Base-by-base conservation (phyloP, 2,888 invertebrate species). In the Stegophylla sp. region DNA sequence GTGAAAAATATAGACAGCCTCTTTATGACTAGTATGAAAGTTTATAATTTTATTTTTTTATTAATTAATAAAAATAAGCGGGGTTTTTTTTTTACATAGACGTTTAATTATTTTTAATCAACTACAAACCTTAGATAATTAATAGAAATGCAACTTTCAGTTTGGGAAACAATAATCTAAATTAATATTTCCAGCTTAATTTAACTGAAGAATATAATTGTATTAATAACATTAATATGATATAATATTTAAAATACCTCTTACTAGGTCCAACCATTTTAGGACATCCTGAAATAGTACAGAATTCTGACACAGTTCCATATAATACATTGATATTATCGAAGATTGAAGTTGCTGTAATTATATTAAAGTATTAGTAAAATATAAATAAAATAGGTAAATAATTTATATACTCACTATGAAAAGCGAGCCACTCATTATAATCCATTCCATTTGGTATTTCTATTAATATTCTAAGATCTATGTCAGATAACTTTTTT, bases 341-440 rank as follows among this genome's bases (percentile, higher is more conserved):
- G 88, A 99, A 99, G 87, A 98, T 94, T 90, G 97, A 95, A 89
- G 97, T 91, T 84, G 96, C 94, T 94, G 89, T 59, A 90, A 90
- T 67, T 82, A 83, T 77, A 84, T 66, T 66, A 51, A 41, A 48
- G 15, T 59, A 48, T 1, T 12, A 66, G 15, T n/a, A 48, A 67
- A 59, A 59, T 12, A 26, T 4, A 34, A 13, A 28, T 3, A 1
- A n/a, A n/a, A n/a, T n/a, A 3, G 0, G 2, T 12, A 43, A 23
- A 9, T 7, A 12, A n/a, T 0, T 53, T 3, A 67, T 17, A 0
- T 34, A 89, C 93, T 91, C 88, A 97, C 96, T 97, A 88, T 99
- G 98, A 84, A 97, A 97, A 84, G 98, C 98, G 86, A 99, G 92
- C 98, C 99, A 99, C 91, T 99, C 99, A 89, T 98, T 97, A 89